Evolutionary conservation across 1,140 invertebrate species (phyloP), one percentile per base, ranked within the genome.

Genomic region (Drosophila ohnishii): DNA sequence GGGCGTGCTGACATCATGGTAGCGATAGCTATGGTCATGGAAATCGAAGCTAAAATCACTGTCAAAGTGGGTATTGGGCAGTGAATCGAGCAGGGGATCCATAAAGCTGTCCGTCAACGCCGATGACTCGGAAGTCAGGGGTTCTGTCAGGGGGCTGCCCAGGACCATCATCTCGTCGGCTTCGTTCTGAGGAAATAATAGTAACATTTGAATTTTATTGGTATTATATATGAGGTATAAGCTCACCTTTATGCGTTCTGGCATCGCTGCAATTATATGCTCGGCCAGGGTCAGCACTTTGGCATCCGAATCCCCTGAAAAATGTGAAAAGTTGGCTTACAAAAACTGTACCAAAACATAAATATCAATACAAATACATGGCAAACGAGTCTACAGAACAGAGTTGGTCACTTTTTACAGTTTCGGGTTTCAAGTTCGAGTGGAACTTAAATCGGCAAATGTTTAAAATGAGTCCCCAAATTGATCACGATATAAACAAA

Each of bases 221-320:
- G 11, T n/a, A 3, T 50, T 50, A 5, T 8, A 14, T 4, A 8
- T 14, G 4, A 5, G 7, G 1, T 40, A 53, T n/a, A 0, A 13
- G 16, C 71, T 84, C 90, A 96, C 96, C 95, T 99, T 99, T 90
- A 99, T 99, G 83, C 97, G 94, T 78, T 99, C 97, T 59, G 98
- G 98, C 94, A 99, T 97, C 9, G 98, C 98, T 39, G 97, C 98
- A 88, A 99, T 99, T 82, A 99, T 99, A 93, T 99, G 97, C 92
- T 99, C 97, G 51, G 98, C 98, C 86, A 99, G 93, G 58, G 97
- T 98, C 76, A 98, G 94, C 80, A 99, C 97, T 90, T 96, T 95
- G 90, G 95, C 95, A 93, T 98, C 96, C 93, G 98, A 97, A 90
- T 98, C 97, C 95, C 96, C 96, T 97, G 94, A 87, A 95, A 93